phyloP scores from a whole-genome alignment of 2,888 invertebrate genomes.

The Acanthococcus lagerstroemiae region DNA sequence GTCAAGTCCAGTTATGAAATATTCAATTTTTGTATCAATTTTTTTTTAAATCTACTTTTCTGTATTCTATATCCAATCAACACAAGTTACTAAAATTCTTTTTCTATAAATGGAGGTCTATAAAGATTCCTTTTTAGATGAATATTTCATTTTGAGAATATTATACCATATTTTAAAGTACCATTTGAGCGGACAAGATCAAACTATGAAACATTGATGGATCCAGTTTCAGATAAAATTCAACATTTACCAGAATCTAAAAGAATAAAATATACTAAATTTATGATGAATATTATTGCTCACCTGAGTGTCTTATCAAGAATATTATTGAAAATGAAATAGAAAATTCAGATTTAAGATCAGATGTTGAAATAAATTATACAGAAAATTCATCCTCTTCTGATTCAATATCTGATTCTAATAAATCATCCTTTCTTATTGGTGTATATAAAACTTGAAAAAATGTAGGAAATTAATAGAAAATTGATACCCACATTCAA shows the following conservation, averaged over 20 bases:
- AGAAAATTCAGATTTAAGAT: not conserved
- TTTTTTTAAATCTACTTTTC: too few species aligned
- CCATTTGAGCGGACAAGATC: constrained; percentile 3
- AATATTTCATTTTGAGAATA: constrained; percentile 16
- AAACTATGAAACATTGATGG: constrained; percentile 8
- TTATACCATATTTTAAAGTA: constrained; percentile 15
- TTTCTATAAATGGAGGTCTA: constrained; percentile 23
- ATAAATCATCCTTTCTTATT: too few species aligned
- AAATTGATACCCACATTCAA: too few species aligned
- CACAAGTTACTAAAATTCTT: too few species aligned
- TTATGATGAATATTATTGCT: constrained; percentile 20
- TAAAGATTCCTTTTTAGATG: constrained; percentile 35
- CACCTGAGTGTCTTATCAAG: constrained; percentile 8
- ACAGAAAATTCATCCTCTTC: too few species aligned
- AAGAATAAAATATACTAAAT: constrained; percentile 7
- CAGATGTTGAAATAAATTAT: not conserved
- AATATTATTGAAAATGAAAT: constrained; percentile 11
- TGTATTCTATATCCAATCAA: too few species aligned
- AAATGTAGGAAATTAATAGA: too few species aligned
- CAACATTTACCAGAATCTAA: constrained; percentile 18
- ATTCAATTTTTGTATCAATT: too few species aligned
- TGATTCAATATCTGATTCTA: too few species aligned
- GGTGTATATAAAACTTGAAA: too few species aligned
- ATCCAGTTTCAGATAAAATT: constrained; percentile 24
- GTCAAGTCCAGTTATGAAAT: too few species aligned